A percentile compares a stretch with the other conserved stretches of the same genome.
phyloP scores from a whole-genome alignment of 2,888 invertebrate genomes.

The Spisula solida region DNA sequence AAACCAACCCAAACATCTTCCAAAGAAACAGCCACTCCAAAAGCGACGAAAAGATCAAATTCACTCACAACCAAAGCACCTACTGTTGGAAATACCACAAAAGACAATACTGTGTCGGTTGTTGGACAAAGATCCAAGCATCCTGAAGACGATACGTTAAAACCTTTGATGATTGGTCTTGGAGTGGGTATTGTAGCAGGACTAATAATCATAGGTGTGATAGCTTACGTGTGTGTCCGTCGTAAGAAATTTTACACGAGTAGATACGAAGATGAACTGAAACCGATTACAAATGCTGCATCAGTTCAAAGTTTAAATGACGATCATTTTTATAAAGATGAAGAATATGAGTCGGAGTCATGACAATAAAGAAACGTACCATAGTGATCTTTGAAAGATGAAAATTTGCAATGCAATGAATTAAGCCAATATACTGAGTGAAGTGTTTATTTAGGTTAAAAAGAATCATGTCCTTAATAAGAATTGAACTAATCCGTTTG shows the following conservation, averaged over 20 bases:
- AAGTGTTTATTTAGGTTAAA: no score
- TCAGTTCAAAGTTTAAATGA: constrained; percentile 65
- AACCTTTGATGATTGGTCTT: constrained; percentile 75
- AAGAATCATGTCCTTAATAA: no score
- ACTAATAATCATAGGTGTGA: constrained; percentile 70
- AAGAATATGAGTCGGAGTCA: constrained; percentile 51
- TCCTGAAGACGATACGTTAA: constrained; percentile 68
- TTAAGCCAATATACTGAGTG: no score
- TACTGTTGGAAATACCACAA: not conserved
- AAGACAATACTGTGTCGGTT: constrained; percentile 38
- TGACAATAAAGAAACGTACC: constrained; percentile 11
- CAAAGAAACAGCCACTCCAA: constrained; percentile 15
- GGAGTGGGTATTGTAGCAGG: constrained; percentile 74
- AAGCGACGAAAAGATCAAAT: constrained; percentile 33
- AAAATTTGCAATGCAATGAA: no score
- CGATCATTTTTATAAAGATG: constrained; percentile 65
- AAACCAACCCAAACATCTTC: not conserved
- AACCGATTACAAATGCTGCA: constrained; percentile 64
- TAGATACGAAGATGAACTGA: constrained; percentile 67
- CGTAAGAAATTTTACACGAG: constrained; percentile 68
- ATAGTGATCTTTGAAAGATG: no score
- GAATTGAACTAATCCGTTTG: no score
- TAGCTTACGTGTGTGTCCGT: constrained; percentile 68
- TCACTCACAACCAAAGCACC: constrained; percentile 19
- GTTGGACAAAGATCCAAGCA: constrained; percentile 46